These are phyloP conservation scores for Trachelus stipa DNA, from an alignment of 2,888 invertebrate species.

Conservation along the genomic window DNA sequence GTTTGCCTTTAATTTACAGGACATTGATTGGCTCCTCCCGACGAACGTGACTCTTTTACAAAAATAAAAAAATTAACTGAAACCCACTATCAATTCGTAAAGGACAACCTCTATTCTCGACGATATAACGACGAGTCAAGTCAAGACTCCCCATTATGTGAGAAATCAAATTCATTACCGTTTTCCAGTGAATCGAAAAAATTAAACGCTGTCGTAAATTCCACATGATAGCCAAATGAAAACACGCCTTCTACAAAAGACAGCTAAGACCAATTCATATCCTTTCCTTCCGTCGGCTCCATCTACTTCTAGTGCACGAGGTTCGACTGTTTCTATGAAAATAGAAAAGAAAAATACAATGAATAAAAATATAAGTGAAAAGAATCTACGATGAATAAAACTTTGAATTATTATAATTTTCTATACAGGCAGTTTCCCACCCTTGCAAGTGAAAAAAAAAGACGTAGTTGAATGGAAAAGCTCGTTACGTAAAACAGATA, in stretches of 20 bases:
- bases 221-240: no score
- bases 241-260: no score
- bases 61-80: neutral
- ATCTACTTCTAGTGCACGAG: no score
- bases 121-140: neutral
- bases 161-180: neutral
- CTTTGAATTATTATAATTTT: neutral
- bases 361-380: no score
- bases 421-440: neutral
- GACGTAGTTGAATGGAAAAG: neutral
- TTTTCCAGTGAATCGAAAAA: neutral
- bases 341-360: no score
- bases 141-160: neutral
- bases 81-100: neutral
- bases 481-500: neutral
- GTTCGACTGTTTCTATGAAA: no score
- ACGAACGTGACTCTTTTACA: neutral
- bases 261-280: no score
- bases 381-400: no score
- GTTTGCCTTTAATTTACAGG: neutral
- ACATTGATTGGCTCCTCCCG: neutral
- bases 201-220: no score
- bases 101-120: neutral
- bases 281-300: no score
- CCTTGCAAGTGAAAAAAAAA: neutral